Percentiles rank a stretch among this genome's conserved stretches.
Conservation (phyloP, 2,113 vertebrate genomes). For the Cebidichthys violaceus region DNA sequence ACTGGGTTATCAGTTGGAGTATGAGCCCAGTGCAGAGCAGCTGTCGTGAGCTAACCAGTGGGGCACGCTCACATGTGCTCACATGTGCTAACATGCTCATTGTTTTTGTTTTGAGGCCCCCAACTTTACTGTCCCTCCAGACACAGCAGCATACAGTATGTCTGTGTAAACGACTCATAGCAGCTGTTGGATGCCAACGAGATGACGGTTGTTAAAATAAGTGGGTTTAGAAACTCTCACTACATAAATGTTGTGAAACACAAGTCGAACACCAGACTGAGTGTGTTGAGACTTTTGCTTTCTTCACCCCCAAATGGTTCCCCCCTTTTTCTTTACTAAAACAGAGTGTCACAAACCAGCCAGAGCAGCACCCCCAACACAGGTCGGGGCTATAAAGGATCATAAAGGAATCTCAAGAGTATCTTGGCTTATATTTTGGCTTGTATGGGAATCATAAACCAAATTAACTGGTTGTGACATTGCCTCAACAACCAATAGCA, state of each 20-base stretch:
- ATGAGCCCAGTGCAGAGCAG: background rate
- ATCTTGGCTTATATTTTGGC: background rate
- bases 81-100: background rate
- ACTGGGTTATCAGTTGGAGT: background rate
- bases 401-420: background rate
- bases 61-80: background rate
- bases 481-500: background rate
- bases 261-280: background rate
- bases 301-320: background rate
- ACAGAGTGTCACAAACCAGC: background rate
- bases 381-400: background rate
- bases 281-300: background rate
- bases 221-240: too few species aligned
- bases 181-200: background rate
- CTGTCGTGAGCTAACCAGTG: background rate
- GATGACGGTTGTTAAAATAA: background rate
- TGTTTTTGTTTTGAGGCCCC: background rate
- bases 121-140: background rate
- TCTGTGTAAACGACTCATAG: background rate
- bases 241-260: background rate
- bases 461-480: background rate
- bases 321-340: background rate
- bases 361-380: background rate
- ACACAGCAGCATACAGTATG: background rate
- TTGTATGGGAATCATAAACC: slow-evolving; percentile 4